Conservation (phyloP, 2,113 vertebrate species). For the Herpetotheres cachinnans region DNA sequence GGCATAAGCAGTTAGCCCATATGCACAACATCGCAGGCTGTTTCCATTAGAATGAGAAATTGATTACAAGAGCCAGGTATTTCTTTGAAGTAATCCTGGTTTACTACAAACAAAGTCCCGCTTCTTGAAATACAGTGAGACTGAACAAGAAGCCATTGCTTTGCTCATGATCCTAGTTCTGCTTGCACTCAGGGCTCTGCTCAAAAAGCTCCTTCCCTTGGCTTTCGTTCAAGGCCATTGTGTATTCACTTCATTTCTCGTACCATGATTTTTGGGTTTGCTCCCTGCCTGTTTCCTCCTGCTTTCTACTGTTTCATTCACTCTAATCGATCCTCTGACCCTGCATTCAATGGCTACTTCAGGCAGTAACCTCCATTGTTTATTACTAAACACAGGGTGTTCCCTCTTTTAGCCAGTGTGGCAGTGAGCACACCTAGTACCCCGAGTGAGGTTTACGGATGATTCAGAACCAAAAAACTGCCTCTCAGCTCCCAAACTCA, state of each 20-base stretch:
- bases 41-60: conserved; percentile 51
- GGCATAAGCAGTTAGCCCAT: neutral
- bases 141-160: neutral
- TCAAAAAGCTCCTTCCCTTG: neutral
- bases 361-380: neutral
- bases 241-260: neutral
- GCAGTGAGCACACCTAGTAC: neutral
- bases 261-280: neutral
- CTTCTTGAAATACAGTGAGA: conserved; percentile 26
- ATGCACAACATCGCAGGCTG: neutral
- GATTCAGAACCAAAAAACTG: neutral
- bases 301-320: neutral
- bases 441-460: neutral
- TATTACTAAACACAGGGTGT: neutral
- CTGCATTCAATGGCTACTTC: neutral
- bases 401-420: neutral
- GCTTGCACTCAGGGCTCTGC: neutral
- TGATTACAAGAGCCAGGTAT: conserved; percentile 48
- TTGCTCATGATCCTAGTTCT: neutral
- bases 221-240: conserved; percentile 21
- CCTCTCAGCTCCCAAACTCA: neutral
- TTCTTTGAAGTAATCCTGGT: conserved; percentile 55
- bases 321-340: neutral
- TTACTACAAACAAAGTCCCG: neutral
- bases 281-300: neutral